Base-by-base conservation (phyloP, 2,113 vertebrate species). In the Amphilophus citrinellus region DNA sequence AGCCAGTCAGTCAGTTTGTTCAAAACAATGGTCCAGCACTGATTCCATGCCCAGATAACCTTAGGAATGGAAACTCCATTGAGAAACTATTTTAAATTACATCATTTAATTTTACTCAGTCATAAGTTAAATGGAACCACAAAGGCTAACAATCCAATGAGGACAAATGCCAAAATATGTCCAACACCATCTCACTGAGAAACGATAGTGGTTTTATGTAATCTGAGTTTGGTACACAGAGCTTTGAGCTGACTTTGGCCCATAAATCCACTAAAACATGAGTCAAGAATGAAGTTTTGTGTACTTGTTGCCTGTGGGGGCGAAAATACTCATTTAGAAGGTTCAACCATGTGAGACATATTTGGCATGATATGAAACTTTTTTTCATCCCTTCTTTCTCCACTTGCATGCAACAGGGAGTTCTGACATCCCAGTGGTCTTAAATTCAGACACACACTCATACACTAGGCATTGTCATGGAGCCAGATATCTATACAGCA, bases 11-110 rank as follows among this genome's bases (percentile, higher is more conserved):
- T 71, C 44, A 47, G 14, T 27, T 24, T 17, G 42, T 82, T 42
- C 15, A 14, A 83, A 77, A 92, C 91, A 92, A 90, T 92, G 81
- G 77, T 47, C 61, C 39, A 18, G 82, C 71, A 78, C 83, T 79
- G 85, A 86, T 89, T 80, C 50, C 77, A 83, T 47, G 66, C 79
- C 82, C 84, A 62, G 84, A 89, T 94, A 93, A 93, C 93, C 91
- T 94, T 77, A 80, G 79, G 82, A 84, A 84, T 79, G 73, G 90
- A 92, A 89, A 85, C 83, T 81, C 85, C 81, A 91, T 91, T 88
- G 88, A 89, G 76, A 82, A 87, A 75, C 58, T 79, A 50, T 68
- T 87, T 82, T 83, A 76, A 90, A 91, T 93, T 84, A 30, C 81
- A 88, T 92, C 85, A 75, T 83, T 86, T 86, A 68, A 85, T 87